Conservation (phyloP, 2,113 vertebrate species). For the Prunella himalayana region DNA sequence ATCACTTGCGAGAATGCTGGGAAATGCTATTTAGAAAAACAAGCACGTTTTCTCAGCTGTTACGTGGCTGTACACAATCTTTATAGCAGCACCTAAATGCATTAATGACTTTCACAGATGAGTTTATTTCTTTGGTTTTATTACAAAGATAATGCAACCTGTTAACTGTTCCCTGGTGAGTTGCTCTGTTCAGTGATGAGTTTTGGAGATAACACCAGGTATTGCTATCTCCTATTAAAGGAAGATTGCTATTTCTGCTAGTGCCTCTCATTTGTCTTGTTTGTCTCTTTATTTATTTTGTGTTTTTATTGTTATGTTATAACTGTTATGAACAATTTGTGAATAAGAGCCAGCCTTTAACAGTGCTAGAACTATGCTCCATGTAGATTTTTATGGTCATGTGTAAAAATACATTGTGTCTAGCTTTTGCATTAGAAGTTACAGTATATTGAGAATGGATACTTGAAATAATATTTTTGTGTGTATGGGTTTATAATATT, state of each 20-base stretch:
- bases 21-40: background rate
- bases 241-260: background rate
- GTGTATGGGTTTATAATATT: background rate
- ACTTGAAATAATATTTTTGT: background rate
- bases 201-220: conserved; percentile 10
- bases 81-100: background rate
- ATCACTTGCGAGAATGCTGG: background rate
- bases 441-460: background rate
- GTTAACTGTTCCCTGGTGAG: background rate
- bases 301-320: background rate
- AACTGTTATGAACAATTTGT: background rate
- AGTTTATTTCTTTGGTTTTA: background rate
- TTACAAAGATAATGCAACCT: conserved; percentile 5
- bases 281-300: background rate
- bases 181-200: background rate
- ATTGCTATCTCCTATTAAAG: background rate
- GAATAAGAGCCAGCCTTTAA: background rate
- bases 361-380: background rate
- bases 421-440: background rate
- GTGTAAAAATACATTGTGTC: background rate
- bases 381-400: background rate
- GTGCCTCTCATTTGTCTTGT: background rate
- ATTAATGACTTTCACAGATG: background rate
- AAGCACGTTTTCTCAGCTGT: background rate
- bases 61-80: background rate